A percentile compares a stretch with the other conserved stretches of the same genome.
Evolutionary conservation across 2,888 invertebrate species (phyloP).

Genomic region (Phania funesta): DNA sequence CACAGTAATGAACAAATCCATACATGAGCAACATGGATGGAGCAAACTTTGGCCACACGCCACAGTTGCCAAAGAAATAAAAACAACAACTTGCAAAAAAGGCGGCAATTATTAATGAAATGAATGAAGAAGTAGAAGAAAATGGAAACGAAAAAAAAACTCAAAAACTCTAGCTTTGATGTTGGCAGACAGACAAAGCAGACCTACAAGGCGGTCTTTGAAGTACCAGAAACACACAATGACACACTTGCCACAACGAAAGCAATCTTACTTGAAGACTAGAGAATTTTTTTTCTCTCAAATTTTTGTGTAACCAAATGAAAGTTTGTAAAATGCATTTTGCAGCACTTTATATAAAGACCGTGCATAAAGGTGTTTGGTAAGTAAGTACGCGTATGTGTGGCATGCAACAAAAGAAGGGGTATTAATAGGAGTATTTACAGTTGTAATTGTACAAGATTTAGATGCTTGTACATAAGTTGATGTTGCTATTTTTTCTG

Average conservation of each 20-base stretch:
- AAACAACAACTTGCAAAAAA: slow-evolving; percentile 40
- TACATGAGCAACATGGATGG: slow-evolving; percentile 23
- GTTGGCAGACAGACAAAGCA: slow-evolving; percentile 53
- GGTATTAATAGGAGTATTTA: slow-evolving; percentile 41
- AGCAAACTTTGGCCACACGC: slow-evolving; percentile 58
- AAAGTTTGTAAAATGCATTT: slow-evolving; percentile 59
- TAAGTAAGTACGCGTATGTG: slow-evolving; percentile 17
- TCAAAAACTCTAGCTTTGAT: slow-evolving; percentile 57
- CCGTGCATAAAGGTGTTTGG: slow-evolving; percentile 62
- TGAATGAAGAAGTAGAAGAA: slow-evolving; percentile 46
- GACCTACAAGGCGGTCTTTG: slow-evolving; percentile 67
- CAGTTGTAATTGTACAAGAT: slow-evolving; percentile 56
- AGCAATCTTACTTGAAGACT: slow-evolving; percentile 38
- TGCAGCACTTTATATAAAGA: slow-evolving; percentile 51
- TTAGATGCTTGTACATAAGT: slow-evolving; percentile 33
- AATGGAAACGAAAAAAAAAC: neutral
- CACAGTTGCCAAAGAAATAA: slow-evolving; percentile 52
- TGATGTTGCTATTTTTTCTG: slow-evolving; percentile 23
- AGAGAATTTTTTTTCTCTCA: slow-evolving; percentile 23
- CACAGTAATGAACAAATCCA: neutral
- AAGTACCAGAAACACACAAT: slow-evolving; percentile 38
- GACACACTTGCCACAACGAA: neutral
- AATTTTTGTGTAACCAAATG: slow-evolving; percentile 17
- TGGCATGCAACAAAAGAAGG: slow-evolving; percentile 24
- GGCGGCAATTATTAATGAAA: slow-evolving; percentile 67